A percentile compares a stretch with the other conserved stretches of the same genome.
These are phyloP conservation scores for Chanos chanos DNA, from an alignment of 2,797 vertebrate genomes.

Conservation along the genomic window DNA sequence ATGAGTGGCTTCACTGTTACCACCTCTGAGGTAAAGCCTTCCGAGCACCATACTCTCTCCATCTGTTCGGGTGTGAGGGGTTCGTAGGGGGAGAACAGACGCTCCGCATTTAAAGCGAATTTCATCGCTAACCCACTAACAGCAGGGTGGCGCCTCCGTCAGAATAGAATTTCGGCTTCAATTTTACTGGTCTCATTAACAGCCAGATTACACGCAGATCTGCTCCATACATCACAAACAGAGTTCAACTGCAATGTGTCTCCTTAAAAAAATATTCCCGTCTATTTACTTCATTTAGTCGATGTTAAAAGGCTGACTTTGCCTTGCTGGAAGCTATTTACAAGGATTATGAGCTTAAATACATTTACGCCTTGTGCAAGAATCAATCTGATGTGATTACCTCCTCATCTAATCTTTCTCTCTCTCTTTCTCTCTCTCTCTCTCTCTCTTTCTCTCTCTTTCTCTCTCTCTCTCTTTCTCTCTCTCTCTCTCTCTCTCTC, in stretches of 20 bases:
- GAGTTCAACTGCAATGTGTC: constrained; percentile 52
- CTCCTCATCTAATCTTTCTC: constrained; percentile 46
- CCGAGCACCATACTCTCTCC: constrained; percentile 86
- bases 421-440: constrained; percentile 36
- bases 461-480: neutral
- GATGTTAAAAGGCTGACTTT: constrained; percentile 70
- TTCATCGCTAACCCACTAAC: constrained; percentile 79
- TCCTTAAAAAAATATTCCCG: constrained; percentile 62
- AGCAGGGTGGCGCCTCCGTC: constrained; percentile 83
- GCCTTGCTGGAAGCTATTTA: constrained; percentile 72
- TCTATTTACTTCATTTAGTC: constrained; percentile 70
- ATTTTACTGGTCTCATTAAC: constrained; percentile 81
- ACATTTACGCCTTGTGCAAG: constrained; percentile 55
- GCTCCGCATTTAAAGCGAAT: constrained; percentile 85
- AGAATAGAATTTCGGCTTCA: constrained; percentile 71
- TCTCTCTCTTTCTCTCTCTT: neutral
- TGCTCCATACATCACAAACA: constrained; percentile 52
- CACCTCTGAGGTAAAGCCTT: constrained; percentile 98
- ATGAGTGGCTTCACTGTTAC: constrained; percentile 99
- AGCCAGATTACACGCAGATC: constrained; percentile 65
- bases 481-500: neutral
- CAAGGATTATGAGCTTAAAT: constrained; percentile 69
- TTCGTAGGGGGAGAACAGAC: constrained; percentile 79
- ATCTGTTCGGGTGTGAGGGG: constrained; percentile 97
- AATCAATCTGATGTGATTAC: constrained; percentile 61